Percentiles rank a stretch among this genome's conserved stretches.
These are phyloP conservation scores for Anguilla pacifica DNA, from an alignment of 2,797 vertebrate genomes.

Conservation along the genomic window DNA sequence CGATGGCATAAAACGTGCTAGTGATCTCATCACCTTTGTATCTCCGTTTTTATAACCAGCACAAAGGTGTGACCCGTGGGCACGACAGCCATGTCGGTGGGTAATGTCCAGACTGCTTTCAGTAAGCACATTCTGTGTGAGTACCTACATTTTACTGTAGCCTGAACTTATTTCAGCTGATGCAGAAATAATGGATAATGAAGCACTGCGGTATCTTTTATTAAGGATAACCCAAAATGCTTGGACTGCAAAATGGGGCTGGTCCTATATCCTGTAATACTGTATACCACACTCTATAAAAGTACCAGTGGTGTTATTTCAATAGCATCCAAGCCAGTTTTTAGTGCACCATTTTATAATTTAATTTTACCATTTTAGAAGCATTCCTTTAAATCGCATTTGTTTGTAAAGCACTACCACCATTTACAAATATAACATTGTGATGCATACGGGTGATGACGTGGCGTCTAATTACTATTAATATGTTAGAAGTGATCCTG, in stretches of 20 bases:
- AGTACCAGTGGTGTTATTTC: no score
- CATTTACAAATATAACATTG: no score
- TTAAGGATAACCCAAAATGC: constrained; percentile 66
- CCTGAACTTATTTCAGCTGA: constrained; percentile 58
- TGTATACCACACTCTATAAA: no score
- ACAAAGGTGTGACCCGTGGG: neutral
- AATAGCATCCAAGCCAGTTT: no score
- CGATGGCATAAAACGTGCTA: neutral
- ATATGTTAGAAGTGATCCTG: no score
- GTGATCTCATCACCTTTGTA: neutral
- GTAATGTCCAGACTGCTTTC: constrained; percentile 59
- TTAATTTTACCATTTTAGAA: no score
- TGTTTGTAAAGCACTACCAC: no score
- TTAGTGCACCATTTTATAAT: no score
- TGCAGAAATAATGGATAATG: constrained; percentile 43
- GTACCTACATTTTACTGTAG: constrained; percentile 13
- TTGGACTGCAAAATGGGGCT: constrained; percentile 53
- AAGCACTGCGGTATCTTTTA: constrained; percentile 54
- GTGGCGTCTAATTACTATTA: no score
- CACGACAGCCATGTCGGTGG: constrained; percentile 30
- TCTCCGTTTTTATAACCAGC: neutral
- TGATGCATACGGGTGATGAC: no score
- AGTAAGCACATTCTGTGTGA: constrained; percentile 63
- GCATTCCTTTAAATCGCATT: no score
- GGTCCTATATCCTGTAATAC: neutral